These are phyloP conservation scores for Cheilosia impressa DNA, from an alignment of 2,888 invertebrate species.

Conservation along the genomic window DNA sequence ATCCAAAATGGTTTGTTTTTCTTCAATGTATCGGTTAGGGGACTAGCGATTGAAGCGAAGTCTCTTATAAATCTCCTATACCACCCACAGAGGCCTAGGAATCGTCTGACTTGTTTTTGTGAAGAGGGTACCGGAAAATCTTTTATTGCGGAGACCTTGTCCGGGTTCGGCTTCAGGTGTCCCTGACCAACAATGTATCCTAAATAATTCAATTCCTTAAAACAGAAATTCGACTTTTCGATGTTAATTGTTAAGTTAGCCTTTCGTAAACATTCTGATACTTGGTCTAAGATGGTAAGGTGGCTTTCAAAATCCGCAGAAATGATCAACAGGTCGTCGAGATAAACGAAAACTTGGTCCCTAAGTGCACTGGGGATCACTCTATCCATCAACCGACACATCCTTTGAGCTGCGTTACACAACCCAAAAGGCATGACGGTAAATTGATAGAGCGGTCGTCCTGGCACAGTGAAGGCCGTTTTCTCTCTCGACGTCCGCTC, in stretches of 20 bases:
- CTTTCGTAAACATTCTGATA: neutral
- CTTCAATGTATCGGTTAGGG: too few relatives aligned
- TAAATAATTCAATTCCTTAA: neutral
- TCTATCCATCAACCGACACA: constrained; percentile 15
- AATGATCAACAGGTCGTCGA: neutral
- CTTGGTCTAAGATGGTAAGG: neutral
- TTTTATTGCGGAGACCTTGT: too few relatives aligned
- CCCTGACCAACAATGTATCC: neutral
- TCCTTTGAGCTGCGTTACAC: constrained; percentile 14
- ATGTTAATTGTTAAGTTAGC: neutral
- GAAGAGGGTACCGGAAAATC: too few relatives aligned
- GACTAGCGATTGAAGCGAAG: too few relatives aligned
- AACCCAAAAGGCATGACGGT: neutral
- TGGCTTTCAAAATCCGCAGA: neutral
- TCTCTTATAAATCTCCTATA: too few relatives aligned
- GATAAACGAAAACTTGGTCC: neutral
- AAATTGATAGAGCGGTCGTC: neutral
- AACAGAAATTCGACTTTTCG: neutral
- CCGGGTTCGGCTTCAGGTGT: too few relatives aligned
- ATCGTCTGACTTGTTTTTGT: too few relatives aligned
- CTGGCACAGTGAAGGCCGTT: too few relatives aligned
- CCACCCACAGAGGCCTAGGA: too few relatives aligned
- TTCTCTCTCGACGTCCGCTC: too few relatives aligned
- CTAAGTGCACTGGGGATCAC: constrained; percentile 3
- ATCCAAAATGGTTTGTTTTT: too few relatives aligned